Percentiles rank a stretch among this genome's conserved stretches.
Evolutionary conservation across 2,113 vertebrate species (phyloP).

Genomic region (Laticauda colubrina): DNA sequence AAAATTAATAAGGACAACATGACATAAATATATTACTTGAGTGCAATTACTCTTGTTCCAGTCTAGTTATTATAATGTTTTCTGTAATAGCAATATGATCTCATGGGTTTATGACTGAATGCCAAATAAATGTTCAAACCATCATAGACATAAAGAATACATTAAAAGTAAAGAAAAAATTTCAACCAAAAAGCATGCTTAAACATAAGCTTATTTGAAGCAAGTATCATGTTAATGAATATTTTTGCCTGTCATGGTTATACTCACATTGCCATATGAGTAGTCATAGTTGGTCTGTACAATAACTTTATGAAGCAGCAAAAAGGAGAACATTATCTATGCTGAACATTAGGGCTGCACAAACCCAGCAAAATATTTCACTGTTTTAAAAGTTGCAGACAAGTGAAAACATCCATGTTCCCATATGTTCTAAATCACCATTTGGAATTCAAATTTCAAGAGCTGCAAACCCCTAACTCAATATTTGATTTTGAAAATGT

Average conservation of each 20-base stretch:
- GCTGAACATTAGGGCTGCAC: background rate
- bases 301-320: background rate
- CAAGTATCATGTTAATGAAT: background rate
- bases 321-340: background rate
- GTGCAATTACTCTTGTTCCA: background rate
- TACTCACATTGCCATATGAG: background rate
- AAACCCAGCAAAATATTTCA: background rate
- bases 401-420: background rate
- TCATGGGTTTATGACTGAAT: conserved; percentile 23
- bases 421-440: background rate
- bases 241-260: background rate
- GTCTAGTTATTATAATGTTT: conserved; percentile 10
- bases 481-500: background rate
- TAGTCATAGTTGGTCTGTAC: background rate
- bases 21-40: background rate
- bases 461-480: background rate
- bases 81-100: conserved; percentile 24
- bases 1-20: background rate
- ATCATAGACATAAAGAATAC: background rate
- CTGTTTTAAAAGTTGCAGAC: background rate
- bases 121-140: conserved; percentile 27
- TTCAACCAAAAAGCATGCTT: background rate
- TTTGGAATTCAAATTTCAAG: background rate
- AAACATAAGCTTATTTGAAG: background rate
- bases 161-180: conserved; percentile 10